These are phyloP conservation scores for Pteropus alecto DNA, from an alignment of 2,113 vertebrate genomes.

Conservation along the genomic window DNA sequence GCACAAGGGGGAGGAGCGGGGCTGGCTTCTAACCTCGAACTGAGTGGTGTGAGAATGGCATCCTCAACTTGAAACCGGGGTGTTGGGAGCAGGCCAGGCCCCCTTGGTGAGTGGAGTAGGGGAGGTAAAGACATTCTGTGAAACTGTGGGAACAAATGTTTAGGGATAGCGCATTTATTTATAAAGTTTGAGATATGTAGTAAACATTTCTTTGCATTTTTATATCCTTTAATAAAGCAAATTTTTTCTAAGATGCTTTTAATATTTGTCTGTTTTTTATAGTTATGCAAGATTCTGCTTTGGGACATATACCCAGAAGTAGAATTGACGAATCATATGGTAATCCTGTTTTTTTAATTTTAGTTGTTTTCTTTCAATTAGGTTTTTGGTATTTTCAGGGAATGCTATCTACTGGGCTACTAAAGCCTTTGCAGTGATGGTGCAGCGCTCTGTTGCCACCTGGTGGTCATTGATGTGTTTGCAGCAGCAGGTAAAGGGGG, in stretches of 20 bases:
- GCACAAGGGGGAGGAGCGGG: background rate
- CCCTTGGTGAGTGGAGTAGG: background rate
- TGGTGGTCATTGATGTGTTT: background rate
- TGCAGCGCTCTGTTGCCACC: background rate
- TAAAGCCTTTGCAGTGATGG: background rate
- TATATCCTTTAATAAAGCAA: background rate
- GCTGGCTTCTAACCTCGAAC: no score
- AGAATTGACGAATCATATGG: background rate
- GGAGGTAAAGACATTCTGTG: background rate
- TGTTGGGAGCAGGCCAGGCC: no score
- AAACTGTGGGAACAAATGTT: background rate
- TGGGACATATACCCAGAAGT: background rate
- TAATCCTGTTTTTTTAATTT: background rate
- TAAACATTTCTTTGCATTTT: background rate
- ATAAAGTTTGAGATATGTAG: background rate
- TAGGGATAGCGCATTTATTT: background rate
- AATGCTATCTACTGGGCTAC: background rate
- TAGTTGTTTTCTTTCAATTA: background rate
- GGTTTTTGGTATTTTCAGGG: background rate
- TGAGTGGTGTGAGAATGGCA: background rate
- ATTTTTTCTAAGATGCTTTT: background rate
- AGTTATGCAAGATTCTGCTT: background rate
- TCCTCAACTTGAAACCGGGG: background rate
- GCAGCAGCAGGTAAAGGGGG: background rate
- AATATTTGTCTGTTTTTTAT: background rate